Evolutionary conservation across 2,797 vertebrate species (phyloP), one percentile per base, ranked within the genome.

Genomic region (Etheostoma nigrum): DNA sequence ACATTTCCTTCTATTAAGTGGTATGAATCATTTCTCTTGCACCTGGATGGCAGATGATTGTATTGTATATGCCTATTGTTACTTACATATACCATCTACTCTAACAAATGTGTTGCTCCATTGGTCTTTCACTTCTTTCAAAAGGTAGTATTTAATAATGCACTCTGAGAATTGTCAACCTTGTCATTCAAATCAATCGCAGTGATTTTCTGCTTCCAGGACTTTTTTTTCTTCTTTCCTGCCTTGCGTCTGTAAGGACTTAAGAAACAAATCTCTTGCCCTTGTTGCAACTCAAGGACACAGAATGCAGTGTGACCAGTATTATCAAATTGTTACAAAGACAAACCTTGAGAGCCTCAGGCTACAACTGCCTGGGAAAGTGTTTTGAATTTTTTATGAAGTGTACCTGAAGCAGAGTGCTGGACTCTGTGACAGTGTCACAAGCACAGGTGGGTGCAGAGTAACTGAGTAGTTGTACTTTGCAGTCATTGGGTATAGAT

Each of bases 301-400:
- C 86, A 76, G 79, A 75, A 84, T 91, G 80, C 89, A 77, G 86
- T 92, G 89, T 92, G 92, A 93, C 93, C 91, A 82, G 87, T 89
- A 81, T 94, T 92, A 91, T 92, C 88, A 93, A 91, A 89, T 85
- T 90, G 78, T 91, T 90, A 91, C 88, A 93, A 93, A 93, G 92
- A 91, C 91, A 91, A 94, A 93, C 91, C 89, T 91, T 90, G 88
- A 89, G 88, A 90, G 91, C 92, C 92, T 83, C 82, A 55, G 93
- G 93, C 89, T 89, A 93, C 88, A 84, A 90, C 85, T 86, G 83
- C 77, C 88, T 84, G 76, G 73, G 79, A 87, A 92, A 88, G 87
- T 87, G 89, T 91, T 92, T 91, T 93, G 91, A 94, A 94, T 94
- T 82, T 91, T 94, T 92, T 85, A 92, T 94, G 90, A 93, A 91